These are phyloP conservation scores for Spheniscus humboldti DNA, from an alignment of 2,797 vertebrate species.

Conservation along the genomic window DNA sequence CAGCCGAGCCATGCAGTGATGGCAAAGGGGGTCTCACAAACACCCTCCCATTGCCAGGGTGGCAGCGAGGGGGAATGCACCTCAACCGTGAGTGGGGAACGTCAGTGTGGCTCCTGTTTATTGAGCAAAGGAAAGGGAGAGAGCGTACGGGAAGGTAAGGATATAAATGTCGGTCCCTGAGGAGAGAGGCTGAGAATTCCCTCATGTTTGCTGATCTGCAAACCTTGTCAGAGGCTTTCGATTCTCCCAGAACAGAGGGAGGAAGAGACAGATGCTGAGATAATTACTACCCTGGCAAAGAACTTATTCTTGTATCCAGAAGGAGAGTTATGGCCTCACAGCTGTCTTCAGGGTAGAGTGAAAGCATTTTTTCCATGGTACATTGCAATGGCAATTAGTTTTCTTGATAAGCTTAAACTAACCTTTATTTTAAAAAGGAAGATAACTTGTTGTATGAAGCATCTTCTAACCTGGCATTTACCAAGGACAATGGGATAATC, in stretches of 20 bases:
- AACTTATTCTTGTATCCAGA: conserved; percentile 54
- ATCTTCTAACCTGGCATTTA: conserved; percentile 26
- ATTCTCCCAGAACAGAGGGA: not conserved
- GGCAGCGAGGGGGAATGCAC: accelerated
- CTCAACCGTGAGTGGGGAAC: not conserved
- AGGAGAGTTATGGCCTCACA: conserved; percentile 50
- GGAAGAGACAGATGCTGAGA: conserved; percentile 54
- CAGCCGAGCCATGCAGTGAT: accelerated
- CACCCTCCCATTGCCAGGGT: not conserved
- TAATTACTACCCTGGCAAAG: conserved; percentile 53
- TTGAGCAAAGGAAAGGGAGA: not conserved
- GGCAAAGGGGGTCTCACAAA: not conserved
- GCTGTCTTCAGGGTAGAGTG: conserved; percentile 35
- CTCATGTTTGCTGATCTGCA: not conserved
- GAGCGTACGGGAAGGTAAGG: not conserved
- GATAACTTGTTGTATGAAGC: not conserved
- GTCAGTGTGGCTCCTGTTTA: not conserved
- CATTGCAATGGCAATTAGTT: conserved; percentile 64
- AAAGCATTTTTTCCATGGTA: conserved; percentile 52
- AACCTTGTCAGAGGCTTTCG: conserved; percentile 23
- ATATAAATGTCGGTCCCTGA: not conserved
- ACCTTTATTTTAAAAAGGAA: conserved; percentile 58
- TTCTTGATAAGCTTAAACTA: conserved; percentile 66
- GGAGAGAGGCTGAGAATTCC: conserved; percentile 6
- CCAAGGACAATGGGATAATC: not conserved